Percentiles rank a stretch among this genome's conserved stretches.
phyloP scores from a whole-genome alignment of 2,888 invertebrate species.

The Hedychridium roseum region DNA sequence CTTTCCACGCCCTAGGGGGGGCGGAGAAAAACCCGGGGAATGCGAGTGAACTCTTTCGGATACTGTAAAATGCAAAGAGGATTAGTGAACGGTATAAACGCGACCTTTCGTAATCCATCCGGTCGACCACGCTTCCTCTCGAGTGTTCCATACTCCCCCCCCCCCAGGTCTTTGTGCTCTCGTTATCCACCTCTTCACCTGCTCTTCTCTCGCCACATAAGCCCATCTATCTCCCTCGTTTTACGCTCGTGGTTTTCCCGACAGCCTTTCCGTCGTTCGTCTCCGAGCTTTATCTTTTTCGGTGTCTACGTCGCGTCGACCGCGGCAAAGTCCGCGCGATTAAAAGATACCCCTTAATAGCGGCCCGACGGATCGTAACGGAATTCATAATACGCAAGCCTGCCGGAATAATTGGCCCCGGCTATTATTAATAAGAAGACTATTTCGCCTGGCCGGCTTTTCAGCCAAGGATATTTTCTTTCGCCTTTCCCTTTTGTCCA shows the following conservation, averaged over 20 bases:
- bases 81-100: conserved; percentile 25
- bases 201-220: conserved; percentile 7
- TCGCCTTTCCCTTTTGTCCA: no score
- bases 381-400: no score
- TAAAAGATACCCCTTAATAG: no score
- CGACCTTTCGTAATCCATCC: conserved; percentile 3
- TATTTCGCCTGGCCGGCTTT: no score
- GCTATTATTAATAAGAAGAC: no score
- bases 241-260: conserved; percentile 2
- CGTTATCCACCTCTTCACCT: conserved; percentile 7
- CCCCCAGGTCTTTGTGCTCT: neutral
- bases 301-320: no score
- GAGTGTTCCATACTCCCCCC: conserved; percentile 12
- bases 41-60: conserved; percentile 20
- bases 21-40: conserved; percentile 6
- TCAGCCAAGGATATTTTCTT: no score
- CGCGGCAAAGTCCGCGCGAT: no score
- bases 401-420: no score
- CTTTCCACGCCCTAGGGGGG: neutral
- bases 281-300: no score
- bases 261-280: conserved; percentile 4
- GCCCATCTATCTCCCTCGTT: no score
- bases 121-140: neutral
- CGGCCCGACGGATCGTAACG: no score
- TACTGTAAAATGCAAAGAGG: conserved; percentile 36